Evolutionary conservation across 2,797 vertebrate species (phyloP).

Genomic region (Platalea minor): DNA sequence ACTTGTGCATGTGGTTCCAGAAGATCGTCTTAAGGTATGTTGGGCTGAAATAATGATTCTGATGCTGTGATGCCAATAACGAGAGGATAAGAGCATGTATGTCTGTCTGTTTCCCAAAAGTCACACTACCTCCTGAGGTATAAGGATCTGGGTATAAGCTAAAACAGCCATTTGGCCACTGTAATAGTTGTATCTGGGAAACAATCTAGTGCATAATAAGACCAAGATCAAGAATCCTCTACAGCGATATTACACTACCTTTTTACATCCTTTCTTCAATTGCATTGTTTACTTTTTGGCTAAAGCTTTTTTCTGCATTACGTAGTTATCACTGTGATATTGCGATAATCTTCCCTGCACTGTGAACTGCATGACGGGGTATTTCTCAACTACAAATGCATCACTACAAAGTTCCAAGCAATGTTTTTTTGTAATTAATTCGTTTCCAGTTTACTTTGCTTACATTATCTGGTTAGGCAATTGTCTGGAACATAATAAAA

Average conservation of each 20-base stretch:
- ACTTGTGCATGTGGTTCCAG: not conserved
- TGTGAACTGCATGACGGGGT: not conserved
- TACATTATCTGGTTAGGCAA: conserved; percentile 64
- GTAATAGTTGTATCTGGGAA: not conserved
- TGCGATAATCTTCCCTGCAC: not conserved
- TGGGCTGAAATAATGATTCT: not conserved
- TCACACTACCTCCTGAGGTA: not conserved
- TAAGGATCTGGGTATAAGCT: not conserved
- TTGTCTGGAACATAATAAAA: conserved; percentile 54
- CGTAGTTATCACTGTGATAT: not conserved
- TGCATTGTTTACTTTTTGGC: not conserved
- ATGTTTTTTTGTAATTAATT: conserved; percentile 45
- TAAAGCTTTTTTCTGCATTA: not conserved
- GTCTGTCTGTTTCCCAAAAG: not conserved
- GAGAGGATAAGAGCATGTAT: not conserved
- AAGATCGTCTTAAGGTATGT: not conserved
- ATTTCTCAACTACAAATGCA: conserved; percentile 51
- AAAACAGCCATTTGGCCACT: not conserved
- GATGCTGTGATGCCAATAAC: not conserved
- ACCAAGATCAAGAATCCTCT: not conserved
- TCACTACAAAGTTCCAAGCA: conserved; percentile 31
- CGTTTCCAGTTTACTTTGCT: conserved; percentile 60
- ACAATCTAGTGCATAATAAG: not conserved
- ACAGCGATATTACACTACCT: not conserved
- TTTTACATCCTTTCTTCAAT: not conserved